A percentile compares a stretch with the other conserved stretches of the same genome.
phyloP scores from a whole-genome alignment of 2,113 vertebrate genomes.

The Turdus rufiventris region DNA sequence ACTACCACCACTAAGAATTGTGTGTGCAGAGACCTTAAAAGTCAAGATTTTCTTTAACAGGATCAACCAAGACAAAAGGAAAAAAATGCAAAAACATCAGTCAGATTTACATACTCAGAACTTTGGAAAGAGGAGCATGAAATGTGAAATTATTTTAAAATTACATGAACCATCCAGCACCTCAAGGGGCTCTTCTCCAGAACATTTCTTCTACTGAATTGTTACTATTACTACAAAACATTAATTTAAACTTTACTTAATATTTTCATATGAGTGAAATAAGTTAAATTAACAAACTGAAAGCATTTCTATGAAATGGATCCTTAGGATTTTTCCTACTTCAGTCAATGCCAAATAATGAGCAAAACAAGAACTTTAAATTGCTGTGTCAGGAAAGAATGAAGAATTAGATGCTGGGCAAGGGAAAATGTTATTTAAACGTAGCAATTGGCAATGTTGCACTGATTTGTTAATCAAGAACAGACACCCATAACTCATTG shows the following conservation, averaged over 20 bases:
- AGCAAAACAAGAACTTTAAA: not conserved
- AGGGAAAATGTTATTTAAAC: not conserved
- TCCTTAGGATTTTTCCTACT: not conserved
- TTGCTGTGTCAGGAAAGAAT: not conserved
- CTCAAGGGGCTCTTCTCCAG: not conserved
- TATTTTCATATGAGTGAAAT: not conserved
- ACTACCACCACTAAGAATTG: not conserved
- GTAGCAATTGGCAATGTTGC: not conserved
- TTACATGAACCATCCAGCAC: not conserved
- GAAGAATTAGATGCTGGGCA: not conserved
- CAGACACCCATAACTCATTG: not conserved
- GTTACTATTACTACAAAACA: not conserved
- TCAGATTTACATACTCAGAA: not conserved
- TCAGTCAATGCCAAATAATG: not conserved
- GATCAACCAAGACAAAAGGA: not conserved
- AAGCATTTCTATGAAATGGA: not conserved
- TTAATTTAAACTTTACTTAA: not conserved
- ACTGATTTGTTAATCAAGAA: not conserved
- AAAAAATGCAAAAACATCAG: not conserved
- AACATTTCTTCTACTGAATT: not conserved
- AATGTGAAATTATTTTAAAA: not conserved
- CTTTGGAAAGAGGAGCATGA: not conserved
- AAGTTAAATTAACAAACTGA: not conserved
- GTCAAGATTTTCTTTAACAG: not conserved
- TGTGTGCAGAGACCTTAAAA: not conserved